These are phyloP conservation scores for Catocala nupta DNA, from an alignment of 2,888 invertebrate genomes.

Conservation along the genomic window DNA sequence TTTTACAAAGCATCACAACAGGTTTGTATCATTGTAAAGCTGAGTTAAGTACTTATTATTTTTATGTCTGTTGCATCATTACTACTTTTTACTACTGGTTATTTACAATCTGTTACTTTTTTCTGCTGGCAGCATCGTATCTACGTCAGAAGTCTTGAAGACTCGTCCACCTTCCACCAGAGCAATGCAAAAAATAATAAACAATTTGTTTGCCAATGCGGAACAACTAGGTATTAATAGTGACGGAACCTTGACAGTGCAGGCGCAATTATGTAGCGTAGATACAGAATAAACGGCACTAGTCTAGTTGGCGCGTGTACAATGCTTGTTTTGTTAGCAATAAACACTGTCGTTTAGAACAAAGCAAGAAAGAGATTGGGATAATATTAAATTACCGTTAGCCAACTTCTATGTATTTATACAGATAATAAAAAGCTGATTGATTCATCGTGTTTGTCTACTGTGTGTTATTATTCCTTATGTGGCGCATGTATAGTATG, in stretches of 20 bases:
- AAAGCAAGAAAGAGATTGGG: constrained; percentile 31
- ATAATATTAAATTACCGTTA: constrained; percentile 17
- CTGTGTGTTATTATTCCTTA: neutral
- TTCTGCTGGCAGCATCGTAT: too few relatives aligned
- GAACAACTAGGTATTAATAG: constrained; percentile 28
- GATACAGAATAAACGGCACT: constrained; percentile 32
- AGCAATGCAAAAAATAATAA: neutral
- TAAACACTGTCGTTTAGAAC: constrained; percentile 25
- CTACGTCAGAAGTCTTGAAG: too few relatives aligned
- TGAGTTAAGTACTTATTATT: too few relatives aligned
- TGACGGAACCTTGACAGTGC: constrained; percentile 37
- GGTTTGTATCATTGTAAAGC: too few relatives aligned
- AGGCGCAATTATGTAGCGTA: constrained; percentile 17
- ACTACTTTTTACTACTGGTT: too few relatives aligned
- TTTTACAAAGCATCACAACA: too few relatives aligned
- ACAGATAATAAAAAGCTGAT: constrained; percentile 20
- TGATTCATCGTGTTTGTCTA: constrained; percentile 19
- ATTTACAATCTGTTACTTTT: too few relatives aligned
- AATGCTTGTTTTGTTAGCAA: constrained; percentile 52
- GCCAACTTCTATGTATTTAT: constrained; percentile 12
- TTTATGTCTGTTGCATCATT: too few relatives aligned
- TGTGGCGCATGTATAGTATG: neutral
- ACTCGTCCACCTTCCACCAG: neutral
- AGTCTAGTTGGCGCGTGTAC: constrained; percentile 44
- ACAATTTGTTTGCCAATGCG: constrained; percentile 7